Evolutionary conservation across 2,888 invertebrate species (phyloP), one percentile per base, ranked within the genome.

Genomic region (Leucophenga montana): DNA sequence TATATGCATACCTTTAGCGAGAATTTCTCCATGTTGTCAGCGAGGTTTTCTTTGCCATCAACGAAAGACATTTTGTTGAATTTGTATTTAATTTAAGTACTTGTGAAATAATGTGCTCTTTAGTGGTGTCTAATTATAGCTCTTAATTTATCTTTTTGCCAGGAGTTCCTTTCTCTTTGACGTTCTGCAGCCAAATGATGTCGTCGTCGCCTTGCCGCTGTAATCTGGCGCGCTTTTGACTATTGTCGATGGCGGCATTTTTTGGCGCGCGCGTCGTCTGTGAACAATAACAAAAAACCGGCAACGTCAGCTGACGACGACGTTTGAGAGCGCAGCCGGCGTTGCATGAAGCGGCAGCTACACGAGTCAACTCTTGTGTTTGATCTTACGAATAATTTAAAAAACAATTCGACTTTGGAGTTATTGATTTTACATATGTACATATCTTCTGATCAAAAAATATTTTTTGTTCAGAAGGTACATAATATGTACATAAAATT

Each of bases 1-100:
- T n/a, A 54, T 68, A 3, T 33, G 5, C 73, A 75, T 75, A 89
- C 89, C 86, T 88, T 89, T 16, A 88, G 77, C 57, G 87, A 83
- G 75, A 88, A 85, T 50, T 86, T 88, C 71, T 89, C 89, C 87
- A 89, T 83, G 73, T 87, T 88, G 77, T 87, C 88, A 22, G 86
- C 73, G 72, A 89, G 85, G 77, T 89, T 89, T 85, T 89, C 89
- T 72, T 89, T 89, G 50, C 86, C 87, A 75, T 83, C 83, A 73
- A 82, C 70, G 74, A 78, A 76, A 73, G 86, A 75, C 85, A 83
- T 85, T 65, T 57, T 70, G n/a, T n/a, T 67, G 18, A 70, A 13
- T 33, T 59, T 22, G 48, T 50, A 53, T 16, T 62, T 22, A 3
- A 27, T 20, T 33, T 46, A 65, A 20, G 14, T 16, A 9, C 14